Base-by-base conservation (phyloP, 64 coral and sea anemone genomes). In the Pachyseris speciosa region DNA sequence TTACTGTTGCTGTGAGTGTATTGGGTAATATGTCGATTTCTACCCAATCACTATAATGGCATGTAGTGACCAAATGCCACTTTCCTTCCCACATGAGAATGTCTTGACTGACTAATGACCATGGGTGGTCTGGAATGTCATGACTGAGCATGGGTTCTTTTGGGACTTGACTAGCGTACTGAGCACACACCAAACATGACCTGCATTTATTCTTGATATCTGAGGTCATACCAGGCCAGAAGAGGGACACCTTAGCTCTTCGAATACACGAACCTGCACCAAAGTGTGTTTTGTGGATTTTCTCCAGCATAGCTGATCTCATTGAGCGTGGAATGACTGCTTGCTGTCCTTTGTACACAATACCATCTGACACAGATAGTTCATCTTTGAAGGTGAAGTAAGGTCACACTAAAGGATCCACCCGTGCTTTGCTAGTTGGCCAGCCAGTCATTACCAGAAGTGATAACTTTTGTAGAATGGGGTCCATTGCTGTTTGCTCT, bases 201-300 rank as follows among this genome's bases (percentile, higher is more conserved):
- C 20, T 33, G 49, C 75, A 58, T 16, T 17, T 53, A 67, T 67
- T 69, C 47, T 13, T 69, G 41, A 85, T 85, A 69, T 85, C 64
- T 8, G 38, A 67, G 19, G 64, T 68, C 63, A 85, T 85, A 45
- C 41, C 63, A 31, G 22, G 83, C 63, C 83, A 85, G 29, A 83
- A 42, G 49, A 85, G 83, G 83, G 83, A 85, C n/a, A 32, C 67
- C 47, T 85, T 85, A 43, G 80, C 80, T 84, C 80, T 84, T 84
- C 37, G 61, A 85, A 68, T 51, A 61, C 83, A 84, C 33, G 31
- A 58, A 33, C 76, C 76, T 19, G 76, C 45, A 22, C 76, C 45
- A 58, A 80, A 58, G 49, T 34, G 76, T 34, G 48, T 57, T 2
- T 38, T 78, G 74, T 78, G 29, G 25, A 64, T 64, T 67, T 74